Evolutionary conservation across 2,797 vertebrate genomes (phyloP), one percentile per base, ranked within the genome.

Genomic region (Okamejei kenojei): DNA sequence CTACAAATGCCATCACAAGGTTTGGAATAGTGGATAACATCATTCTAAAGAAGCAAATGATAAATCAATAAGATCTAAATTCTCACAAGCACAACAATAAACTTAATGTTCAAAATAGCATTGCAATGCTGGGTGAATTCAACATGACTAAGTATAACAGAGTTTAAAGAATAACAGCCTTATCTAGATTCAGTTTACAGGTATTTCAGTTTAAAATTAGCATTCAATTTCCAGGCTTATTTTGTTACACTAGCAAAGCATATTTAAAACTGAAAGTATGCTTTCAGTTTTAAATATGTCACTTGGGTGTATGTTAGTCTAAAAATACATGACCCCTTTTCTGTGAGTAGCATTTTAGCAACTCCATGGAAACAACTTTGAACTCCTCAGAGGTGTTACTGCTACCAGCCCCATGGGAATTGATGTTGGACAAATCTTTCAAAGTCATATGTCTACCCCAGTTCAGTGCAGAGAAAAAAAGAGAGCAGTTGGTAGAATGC

Each of bases 261-360:
- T n/a, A n/a, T n/a, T n/a, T n/a, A n/a, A n/a, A n/a, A n/a, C n/a
- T n/a, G n/a, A n/a, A 68, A 65, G 29, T 32, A 65, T 5, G 61
- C 82, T 88, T 88, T 17, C 61, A 65, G n/a, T 17, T 35, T 88
- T 84, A 88, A 68, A 63, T 88, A 21, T 88, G 84, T 88, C 61
- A 68, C 61, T 68, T 68, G n/a, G n/a, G 61, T 88, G 68, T 63
- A 88, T 35, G 61, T 65, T 88, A 88, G 84, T 88, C n/a, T 88
- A 88, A 68, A 88, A 88, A 88, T 88, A 88, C 84, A 65, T 68
- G 84, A 88, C 84, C 61, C 15, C n/a, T 88, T 88, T 88, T 88
- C 84, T 68, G 32, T 32, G 61, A 65, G 61, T 88, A 32, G 61
- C 84, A 88, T 68, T 19, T n/a, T 88, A 88, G 68, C 84, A 88